Conservation (phyloP, 1,140 invertebrate genomes). For the Trypoxylus dichotomus region DNA sequence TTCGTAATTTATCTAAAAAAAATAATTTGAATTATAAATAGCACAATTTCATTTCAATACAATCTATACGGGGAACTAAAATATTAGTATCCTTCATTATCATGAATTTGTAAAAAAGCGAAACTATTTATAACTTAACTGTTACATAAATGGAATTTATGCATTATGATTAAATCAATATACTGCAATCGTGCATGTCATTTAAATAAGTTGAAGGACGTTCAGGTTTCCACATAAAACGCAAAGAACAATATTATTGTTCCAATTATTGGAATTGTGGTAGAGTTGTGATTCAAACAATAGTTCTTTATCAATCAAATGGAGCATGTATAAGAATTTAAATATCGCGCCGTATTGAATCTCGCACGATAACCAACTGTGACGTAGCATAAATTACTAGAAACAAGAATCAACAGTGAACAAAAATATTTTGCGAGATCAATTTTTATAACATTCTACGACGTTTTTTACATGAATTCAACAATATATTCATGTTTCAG, state of each 20-base stretch:
- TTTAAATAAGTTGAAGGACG: neutral
- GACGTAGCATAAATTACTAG: neutral
- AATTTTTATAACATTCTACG: neutral
- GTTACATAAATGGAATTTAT: neutral
- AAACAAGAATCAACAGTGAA: conserved; percentile 21
- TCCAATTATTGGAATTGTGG: neutral
- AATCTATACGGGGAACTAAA: too few species aligned
- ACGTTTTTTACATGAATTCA: conserved; percentile 14
- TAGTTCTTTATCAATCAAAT: too few species aligned
- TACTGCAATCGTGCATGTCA: neutral
- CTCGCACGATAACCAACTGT: neutral
- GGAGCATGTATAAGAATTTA: neutral
- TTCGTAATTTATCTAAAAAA: too few species aligned
- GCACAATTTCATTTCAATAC: too few species aligned
- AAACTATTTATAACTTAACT: neutral
- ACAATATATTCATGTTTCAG: conserved; percentile 16
- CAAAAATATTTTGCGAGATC: conserved; percentile 14
- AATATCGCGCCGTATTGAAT: neutral
- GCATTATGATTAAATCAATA: neutral
- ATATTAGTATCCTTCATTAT: too few species aligned
- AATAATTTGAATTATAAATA: too few species aligned
- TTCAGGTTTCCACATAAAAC: neutral
- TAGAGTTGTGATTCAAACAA: too few species aligned
- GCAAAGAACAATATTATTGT: neutral
- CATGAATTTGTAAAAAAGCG: neutral